Percentiles rank a stretch among this genome's conserved stretches.
phyloP scores from a whole-genome alignment of 2,888 invertebrate genomes.

The Anthrax anthrax region DNA sequence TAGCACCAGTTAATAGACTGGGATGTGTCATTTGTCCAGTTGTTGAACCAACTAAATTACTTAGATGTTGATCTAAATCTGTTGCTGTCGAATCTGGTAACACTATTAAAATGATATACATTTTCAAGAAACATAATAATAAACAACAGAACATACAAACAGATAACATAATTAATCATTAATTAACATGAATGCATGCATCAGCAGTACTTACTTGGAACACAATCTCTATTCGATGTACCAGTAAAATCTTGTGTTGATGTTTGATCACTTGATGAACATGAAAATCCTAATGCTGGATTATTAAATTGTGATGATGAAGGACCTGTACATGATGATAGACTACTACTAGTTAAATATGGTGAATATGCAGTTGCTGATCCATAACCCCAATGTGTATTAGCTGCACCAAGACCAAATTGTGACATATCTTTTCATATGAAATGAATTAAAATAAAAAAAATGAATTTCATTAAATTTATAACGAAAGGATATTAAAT shows the following conservation, averaged over 20 bases:
- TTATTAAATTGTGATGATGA: constrained; percentile 57
- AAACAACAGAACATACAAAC: too few species aligned
- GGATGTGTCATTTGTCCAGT: constrained; percentile 35
- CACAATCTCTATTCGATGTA: constrained; percentile 42
- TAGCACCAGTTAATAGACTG: constrained; percentile 34
- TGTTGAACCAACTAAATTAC: constrained; percentile 45
- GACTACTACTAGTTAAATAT: constrained; percentile 53
- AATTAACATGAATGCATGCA: too few species aligned
- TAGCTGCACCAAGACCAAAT: constrained; percentile 69
- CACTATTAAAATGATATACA: too few species aligned
- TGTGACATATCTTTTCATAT: constrained; percentile 64
- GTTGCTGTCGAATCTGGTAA: constrained; percentile 65
- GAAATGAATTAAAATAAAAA: neutral
- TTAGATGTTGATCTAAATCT: constrained; percentile 58
- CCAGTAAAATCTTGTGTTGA: constrained; percentile 43
- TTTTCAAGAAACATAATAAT: constrained; percentile 4
- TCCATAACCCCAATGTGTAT: constrained; percentile 80
- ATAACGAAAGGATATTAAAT: too few species aligned
- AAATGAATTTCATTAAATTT: too few species aligned
- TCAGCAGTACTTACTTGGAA: constrained; percentile 29
- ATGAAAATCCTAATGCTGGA: constrained; percentile 56
- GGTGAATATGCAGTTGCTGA: constrained; percentile 76
- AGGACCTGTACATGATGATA: constrained; percentile 63
- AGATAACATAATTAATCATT: too few species aligned
- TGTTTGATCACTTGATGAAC: constrained; percentile 50